These are phyloP conservation scores for Taurulus bubalis DNA, from an alignment of 2,113 vertebrate genomes.

Conservation along the genomic window DNA sequence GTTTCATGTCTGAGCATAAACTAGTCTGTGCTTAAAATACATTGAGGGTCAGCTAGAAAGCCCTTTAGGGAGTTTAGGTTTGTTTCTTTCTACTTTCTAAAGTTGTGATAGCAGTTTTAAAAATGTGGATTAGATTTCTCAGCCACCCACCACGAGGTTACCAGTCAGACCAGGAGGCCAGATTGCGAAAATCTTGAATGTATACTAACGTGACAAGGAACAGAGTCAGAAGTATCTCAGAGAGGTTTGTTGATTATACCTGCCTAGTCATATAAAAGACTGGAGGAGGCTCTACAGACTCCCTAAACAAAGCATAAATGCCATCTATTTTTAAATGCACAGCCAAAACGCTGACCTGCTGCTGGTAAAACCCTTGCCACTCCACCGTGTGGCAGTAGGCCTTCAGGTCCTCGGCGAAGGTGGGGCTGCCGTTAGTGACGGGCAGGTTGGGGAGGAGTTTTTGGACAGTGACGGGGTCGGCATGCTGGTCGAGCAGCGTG, in stretches of 20 bases:
- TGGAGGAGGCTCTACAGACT: conserved; percentile 13
- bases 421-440: conserved; percentile 93
- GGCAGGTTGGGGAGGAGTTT: conserved; percentile 91
- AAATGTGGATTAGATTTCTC: conserved; percentile 27
- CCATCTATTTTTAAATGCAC: conserved; percentile 18
- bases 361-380: conserved; percentile 93
- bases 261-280: conserved; percentile 2
- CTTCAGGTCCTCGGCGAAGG: conserved; percentile 94
- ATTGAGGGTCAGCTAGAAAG: conserved; percentile 19
- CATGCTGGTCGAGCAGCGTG: conserved; percentile 92
- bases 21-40: conserved; percentile 41
- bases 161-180: not conserved
- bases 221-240: conserved; percentile 26
- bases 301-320: conserved; percentile 34
- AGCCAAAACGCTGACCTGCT: conserved; percentile 84
- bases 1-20: conserved; percentile 47
- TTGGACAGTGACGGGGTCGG: conserved; percentile 86
- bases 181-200: conserved; percentile 2
- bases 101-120: conserved; percentile 25
- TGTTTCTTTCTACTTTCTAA: conserved; percentile 21
- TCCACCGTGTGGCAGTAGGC: conserved; percentile 88
- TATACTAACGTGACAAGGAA: conserved; percentile 31
- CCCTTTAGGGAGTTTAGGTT: conserved; percentile 11
- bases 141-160: conserved; percentile 26
- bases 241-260: conserved; percentile 13